Evolutionary conservation across 2,113 vertebrate species (phyloP).

Genomic region (Xiphophorus hellerii): DNA sequence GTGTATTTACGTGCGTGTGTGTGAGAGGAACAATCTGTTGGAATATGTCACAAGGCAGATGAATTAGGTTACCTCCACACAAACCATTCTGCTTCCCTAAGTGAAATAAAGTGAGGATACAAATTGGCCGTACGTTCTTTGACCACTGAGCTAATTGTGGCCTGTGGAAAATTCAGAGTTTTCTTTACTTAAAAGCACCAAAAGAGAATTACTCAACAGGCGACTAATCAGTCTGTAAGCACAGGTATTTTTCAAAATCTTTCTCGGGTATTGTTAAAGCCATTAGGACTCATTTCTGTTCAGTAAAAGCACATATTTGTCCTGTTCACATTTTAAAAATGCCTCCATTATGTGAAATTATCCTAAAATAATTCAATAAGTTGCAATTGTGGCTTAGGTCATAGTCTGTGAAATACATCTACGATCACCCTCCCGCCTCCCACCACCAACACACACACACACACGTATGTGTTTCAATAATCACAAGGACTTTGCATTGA

Average conservation of each 20-base stretch:
- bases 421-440: too few species aligned
- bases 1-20: background rate
- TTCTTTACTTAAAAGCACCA: background rate
- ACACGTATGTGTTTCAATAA: too few species aligned
- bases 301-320: background rate
- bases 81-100: constrained; percentile 34
- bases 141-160: constrained; percentile 15
- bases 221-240: background rate
- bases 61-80: constrained; percentile 28
- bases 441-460: too few species aligned
- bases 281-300: background rate
- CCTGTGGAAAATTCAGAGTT: background rate
- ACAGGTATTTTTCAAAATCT: background rate
- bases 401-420: background rate
- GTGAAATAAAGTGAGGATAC: constrained; percentile 39
- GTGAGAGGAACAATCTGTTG: constrained; percentile 10
- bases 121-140: constrained; percentile 35
- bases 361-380: too few species aligned
- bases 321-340: too few species aligned
- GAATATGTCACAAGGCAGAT: constrained; percentile 36
- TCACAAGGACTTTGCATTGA: too few species aligned
- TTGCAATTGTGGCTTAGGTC: background rate
- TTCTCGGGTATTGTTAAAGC: background rate
- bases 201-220: background rate
- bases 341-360: too few species aligned